These are phyloP conservation scores for Opisthocomus hoazin DNA, from an alignment of 2,113 vertebrate species.

Conservation along the genomic window DNA sequence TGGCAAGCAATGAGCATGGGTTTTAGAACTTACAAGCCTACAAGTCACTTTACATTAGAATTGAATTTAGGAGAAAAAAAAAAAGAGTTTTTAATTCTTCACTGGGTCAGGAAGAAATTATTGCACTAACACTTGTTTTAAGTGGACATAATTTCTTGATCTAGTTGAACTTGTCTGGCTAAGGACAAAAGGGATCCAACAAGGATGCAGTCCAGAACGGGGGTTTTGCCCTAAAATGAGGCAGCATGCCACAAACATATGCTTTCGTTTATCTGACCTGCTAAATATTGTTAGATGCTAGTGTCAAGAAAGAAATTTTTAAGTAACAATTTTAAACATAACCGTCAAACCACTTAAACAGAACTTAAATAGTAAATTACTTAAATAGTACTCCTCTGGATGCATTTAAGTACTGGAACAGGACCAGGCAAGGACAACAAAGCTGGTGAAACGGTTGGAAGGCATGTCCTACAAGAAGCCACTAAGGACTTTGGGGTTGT, in stretches of 20 bases:
- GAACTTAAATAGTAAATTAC: background rate
- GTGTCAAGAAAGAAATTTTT: background rate
- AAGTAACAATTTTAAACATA: background rate
- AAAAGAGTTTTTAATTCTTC: background rate
- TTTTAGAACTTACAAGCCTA: background rate
- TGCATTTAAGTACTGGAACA: background rate
- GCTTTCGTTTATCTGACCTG: background rate
- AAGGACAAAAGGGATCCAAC: background rate
- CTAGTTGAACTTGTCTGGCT: background rate
- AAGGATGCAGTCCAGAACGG: background rate
- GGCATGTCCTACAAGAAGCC: accelerated
- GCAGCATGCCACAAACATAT: background rate
- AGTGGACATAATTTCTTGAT: background rate
- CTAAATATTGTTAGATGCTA: background rate
- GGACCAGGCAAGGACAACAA: background rate
- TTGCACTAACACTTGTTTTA: background rate
- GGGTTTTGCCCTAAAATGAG: background rate
- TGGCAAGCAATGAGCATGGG: background rate
- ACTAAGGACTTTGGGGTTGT: background rate
- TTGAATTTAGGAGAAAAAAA: background rate
- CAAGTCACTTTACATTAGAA: background rate
- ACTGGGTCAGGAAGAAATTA: background rate
- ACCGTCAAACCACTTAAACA: background rate
- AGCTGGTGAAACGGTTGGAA: background rate
- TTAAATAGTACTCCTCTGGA: background rate